Evolutionary conservation across 2,113 vertebrate species (phyloP).

Genomic region (Spermophilus dauricus): DNA sequence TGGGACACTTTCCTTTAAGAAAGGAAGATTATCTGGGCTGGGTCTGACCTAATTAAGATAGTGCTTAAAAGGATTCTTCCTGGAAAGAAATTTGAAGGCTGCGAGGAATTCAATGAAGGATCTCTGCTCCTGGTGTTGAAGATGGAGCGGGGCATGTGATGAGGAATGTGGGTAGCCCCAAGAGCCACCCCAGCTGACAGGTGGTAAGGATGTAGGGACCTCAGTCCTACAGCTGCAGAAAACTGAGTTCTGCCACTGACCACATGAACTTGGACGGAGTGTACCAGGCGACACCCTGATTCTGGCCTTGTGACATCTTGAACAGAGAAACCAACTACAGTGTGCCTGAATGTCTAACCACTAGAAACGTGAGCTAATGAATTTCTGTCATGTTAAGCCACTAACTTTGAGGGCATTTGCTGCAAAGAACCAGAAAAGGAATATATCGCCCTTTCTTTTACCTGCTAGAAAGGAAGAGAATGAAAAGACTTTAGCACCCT

Average conservation of each 20-base stretch:
- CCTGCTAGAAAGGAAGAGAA: background rate
- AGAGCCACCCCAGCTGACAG: background rate
- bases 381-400: background rate
- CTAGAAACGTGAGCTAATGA: background rate
- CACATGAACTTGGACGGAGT: background rate
- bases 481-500: background rate
- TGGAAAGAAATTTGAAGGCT: background rate
- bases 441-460: background rate
- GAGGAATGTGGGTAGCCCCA: background rate
- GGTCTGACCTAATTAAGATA: background rate
- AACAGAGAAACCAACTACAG: background rate
- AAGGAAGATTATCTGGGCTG: background rate
- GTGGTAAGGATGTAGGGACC: background rate
- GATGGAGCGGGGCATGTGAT: background rate
- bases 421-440: background rate
- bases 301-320: background rate
- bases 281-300: background rate
- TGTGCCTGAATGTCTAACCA: background rate
- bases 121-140: background rate
- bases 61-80: background rate
- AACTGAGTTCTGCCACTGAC: background rate
- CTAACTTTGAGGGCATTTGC: background rate
- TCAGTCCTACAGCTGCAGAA: background rate
- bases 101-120: fast-evolving
- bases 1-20: background rate